A percentile compares a stretch with the other conserved stretches of the same genome.
Conservation (phyloP, 2,797 vertebrate genomes). For the Hephaestus fuliginosus region DNA sequence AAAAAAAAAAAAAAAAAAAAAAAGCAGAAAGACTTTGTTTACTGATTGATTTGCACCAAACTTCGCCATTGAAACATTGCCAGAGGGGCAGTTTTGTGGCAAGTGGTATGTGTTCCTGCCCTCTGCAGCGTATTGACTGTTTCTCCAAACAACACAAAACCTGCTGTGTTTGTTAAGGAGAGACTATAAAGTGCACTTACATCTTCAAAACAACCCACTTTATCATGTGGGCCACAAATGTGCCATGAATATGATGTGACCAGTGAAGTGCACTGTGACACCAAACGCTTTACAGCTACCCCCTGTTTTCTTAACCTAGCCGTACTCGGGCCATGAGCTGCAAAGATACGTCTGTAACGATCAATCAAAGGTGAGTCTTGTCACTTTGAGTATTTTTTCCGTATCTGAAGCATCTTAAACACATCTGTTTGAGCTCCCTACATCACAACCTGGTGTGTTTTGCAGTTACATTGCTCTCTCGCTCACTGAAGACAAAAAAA, state of each 20-base stretch:
- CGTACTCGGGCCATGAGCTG: background rate
- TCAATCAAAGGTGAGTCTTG: background rate
- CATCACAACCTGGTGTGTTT: background rate
- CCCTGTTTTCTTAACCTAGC: background rate
- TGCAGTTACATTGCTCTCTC: background rate
- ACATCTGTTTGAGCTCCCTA: background rate
- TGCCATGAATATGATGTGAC: background rate
- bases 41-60: background rate
- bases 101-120: background rate
- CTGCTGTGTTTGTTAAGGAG: background rate
- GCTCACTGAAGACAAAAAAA: background rate
- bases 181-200: background rate
- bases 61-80: background rate
- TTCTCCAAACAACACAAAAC: background rate
- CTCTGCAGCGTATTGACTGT: background rate
- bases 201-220: background rate
- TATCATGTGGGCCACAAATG: background rate
- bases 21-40: background rate
- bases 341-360: background rate
- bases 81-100: background rate
- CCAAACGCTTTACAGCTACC: background rate
- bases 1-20: background rate
- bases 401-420: background rate
- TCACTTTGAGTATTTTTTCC: background rate
- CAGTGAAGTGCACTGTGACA: background rate